These are phyloP conservation scores for Lemur catta DNA, from an alignment of 2,797 vertebrate species.

Conservation along the genomic window DNA sequence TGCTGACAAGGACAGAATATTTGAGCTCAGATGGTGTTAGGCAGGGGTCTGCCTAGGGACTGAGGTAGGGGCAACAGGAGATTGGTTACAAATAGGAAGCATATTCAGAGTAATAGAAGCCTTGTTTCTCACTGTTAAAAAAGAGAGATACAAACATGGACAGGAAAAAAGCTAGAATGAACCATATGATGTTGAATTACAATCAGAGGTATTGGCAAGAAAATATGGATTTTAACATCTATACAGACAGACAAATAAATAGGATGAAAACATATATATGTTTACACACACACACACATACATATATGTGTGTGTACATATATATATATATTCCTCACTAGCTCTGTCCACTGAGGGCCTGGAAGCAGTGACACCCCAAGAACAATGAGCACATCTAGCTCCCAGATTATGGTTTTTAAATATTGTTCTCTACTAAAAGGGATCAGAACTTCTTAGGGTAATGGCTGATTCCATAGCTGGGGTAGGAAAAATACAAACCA, in stretches of 20 bases:
- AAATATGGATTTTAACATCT: neutral
- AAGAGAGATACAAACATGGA: neutral
- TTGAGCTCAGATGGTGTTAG: neutral
- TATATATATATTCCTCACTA: neutral
- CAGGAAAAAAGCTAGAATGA: neutral
- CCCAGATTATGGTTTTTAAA: neutral
- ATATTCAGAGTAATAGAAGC: neutral
- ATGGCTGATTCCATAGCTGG: neutral
- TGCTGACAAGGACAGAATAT: neutral
- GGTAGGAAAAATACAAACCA: neutral
- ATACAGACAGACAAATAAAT: neutral
- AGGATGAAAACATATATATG: neutral
- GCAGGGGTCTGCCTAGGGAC: neutral
- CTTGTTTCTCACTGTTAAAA: neutral
- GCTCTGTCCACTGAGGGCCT: neutral
- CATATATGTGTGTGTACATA: neutral
- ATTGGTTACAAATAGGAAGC: neutral
- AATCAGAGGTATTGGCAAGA: neutral
- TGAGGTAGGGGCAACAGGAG: neutral
- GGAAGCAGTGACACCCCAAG: neutral
- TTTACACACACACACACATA: no score
- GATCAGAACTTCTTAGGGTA: neutral
- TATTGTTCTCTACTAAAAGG: neutral
- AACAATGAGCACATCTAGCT: neutral
- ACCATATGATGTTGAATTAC: neutral